Evolutionary conservation across 1,140 invertebrate genomes (phyloP).

Genomic region (Sarcophaga peregrina): DNA sequence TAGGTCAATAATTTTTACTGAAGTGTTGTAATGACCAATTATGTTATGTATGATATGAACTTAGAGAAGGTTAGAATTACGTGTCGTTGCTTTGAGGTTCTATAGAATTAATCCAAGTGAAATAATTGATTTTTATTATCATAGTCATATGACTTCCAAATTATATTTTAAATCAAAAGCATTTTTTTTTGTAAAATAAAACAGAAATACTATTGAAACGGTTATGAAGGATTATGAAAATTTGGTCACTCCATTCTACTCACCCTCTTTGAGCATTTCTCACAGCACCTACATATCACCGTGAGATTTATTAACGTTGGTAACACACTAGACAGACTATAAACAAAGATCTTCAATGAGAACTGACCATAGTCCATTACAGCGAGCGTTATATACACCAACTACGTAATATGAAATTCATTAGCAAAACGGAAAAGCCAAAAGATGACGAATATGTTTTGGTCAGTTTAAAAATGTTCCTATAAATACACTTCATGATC

Average conservation of each 20-base stretch:
- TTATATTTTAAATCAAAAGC: too few species aligned
- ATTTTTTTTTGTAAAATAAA: too few species aligned
- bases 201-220: too few species aligned
- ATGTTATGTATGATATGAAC: too few species aligned
- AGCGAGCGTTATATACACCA: slow-evolving; percentile 53
- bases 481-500: slow-evolving; percentile 24
- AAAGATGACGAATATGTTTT: slow-evolving; percentile 37
- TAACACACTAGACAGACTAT: neutral
- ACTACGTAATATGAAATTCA: slow-evolving; percentile 52
- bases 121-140: too few species aligned
- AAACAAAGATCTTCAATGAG: neutral
- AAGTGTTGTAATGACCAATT: too few species aligned
- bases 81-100: too few species aligned
- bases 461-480: neutral
- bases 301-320: neutral
- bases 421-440: slow-evolving; percentile 51
- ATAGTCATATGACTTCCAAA: too few species aligned
- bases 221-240: too few species aligned
- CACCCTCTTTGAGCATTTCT: slow-evolving; percentile 3
- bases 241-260: neutral
- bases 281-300: neutral
- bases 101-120: too few species aligned
- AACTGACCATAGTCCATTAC: slow-evolving; percentile 41
- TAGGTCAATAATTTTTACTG: too few species aligned
- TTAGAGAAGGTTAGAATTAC: too few species aligned